Evolutionary conservation across 1,140 invertebrate species (phyloP).

Genomic region (Meloidogyne floridensis): DNA sequence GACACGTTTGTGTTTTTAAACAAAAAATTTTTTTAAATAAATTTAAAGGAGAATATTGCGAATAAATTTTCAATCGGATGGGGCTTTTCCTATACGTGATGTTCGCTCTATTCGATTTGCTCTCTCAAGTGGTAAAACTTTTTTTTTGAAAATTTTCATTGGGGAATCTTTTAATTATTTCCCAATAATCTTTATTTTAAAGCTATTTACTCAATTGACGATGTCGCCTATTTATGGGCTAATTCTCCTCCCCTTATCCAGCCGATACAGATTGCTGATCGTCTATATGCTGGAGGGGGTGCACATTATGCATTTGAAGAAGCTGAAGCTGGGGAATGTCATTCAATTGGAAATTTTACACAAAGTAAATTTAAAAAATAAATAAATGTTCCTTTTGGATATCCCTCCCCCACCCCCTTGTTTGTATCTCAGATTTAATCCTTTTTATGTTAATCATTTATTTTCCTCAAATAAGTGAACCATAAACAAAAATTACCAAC

Average conservation of each 20-base stretch:
- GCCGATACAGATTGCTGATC: constrained; percentile 58
- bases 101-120: constrained; percentile 19
- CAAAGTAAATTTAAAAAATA: constrained; percentile 6
- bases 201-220: constrained; percentile 59
- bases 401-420: too few species aligned
- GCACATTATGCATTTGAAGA: constrained; percentile 33
- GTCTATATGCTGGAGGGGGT: constrained; percentile 40
- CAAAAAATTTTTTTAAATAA: not conserved
- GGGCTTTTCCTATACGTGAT: constrained; percentile 6
- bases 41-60: constrained; percentile 19
- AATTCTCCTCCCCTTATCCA: constrained; percentile 59
- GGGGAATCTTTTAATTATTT: not conserved
- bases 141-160: too few species aligned
- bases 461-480: too few species aligned
- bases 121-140: not conserved
- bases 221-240: constrained; percentile 64
- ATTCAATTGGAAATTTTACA: constrained; percentile 23
- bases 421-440: too few species aligned
- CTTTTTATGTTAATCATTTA: too few species aligned
- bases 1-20: constrained; percentile 30
- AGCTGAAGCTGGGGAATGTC: constrained; percentile 30
- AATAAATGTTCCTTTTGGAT: too few species aligned
- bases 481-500: too few species aligned
- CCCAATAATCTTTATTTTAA: too few species aligned
- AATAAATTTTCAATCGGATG: constrained; percentile 23